Conservation (phyloP, 2,888 invertebrate species). For the Dynastes grantii region DNA sequence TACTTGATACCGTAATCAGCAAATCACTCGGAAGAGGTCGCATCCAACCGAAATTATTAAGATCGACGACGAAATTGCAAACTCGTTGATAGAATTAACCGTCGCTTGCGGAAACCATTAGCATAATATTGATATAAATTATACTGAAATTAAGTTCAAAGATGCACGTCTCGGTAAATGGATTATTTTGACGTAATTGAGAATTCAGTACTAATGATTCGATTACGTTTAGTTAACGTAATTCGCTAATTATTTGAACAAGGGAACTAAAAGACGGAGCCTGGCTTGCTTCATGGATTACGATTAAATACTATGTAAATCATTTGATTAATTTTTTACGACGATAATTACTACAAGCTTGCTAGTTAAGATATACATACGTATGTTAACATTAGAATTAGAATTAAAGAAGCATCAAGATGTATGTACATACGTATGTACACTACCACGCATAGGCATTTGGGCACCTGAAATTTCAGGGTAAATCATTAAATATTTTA, state of each 20-base stretch:
- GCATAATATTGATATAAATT: conserved; percentile 13
- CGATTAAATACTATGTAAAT: too few relatives aligned
- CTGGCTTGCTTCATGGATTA: too few relatives aligned
- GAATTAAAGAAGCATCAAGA: too few relatives aligned
- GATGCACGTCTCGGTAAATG: background rate
- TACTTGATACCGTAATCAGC: too few relatives aligned
- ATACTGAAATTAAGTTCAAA: background rate
- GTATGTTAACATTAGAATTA: too few relatives aligned
- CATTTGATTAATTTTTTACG: too few relatives aligned
- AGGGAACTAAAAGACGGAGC: background rate
- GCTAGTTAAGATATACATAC: too few relatives aligned
- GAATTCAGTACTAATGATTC: background rate
- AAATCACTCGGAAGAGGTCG: background rate
- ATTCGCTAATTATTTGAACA: background rate
- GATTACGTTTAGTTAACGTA: background rate
- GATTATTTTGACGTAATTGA: background rate
- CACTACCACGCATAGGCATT: too few relatives aligned
- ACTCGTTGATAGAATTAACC: background rate
- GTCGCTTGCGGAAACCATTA: background rate
- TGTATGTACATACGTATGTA: too few relatives aligned
- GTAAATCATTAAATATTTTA: too few relatives aligned
- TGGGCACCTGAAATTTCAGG: too few relatives aligned
- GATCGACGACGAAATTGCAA: background rate
- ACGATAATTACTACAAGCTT: too few relatives aligned
- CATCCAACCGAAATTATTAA: background rate